A percentile compares a stretch with the other conserved stretches of the same genome.
Conservation (phyloP, 2,797 vertebrate genomes). For the Sebastes steindachneri region DNA sequence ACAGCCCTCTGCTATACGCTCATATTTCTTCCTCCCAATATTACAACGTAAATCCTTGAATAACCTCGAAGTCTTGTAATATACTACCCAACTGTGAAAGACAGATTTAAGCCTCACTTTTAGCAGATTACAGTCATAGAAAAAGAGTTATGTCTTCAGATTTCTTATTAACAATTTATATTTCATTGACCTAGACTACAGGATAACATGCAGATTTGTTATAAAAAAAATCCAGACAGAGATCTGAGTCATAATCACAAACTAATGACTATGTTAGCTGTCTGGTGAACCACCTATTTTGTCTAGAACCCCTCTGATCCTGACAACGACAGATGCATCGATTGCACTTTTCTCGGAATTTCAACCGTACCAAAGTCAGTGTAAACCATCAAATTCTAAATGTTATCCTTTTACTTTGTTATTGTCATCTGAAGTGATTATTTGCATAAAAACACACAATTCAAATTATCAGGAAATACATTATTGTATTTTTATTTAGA, state of each 20-base stretch:
- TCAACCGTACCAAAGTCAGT: accelerated
- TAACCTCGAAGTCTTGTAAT: constrained; percentile 11
- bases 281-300: not conserved
- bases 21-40: constrained; percentile 27
- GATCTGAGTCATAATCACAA: not conserved
- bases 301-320: not conserved
- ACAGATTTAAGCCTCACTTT: not conserved
- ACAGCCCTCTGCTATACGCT: constrained; percentile 10
- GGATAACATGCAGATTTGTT: not conserved
- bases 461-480: no score
- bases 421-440: no score
- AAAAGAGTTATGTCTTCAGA: not conserved
- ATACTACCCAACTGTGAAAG: constrained; percentile 10
- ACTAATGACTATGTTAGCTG: not conserved
- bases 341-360: no score
- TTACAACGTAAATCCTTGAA: constrained; percentile 34
- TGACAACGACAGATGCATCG: no score
- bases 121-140: constrained; percentile 7
- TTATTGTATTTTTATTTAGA: no score
- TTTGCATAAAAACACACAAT: no score
- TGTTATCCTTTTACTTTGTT: accelerated
- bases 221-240: not conserved
- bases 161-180: not conserved
- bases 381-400: no score
- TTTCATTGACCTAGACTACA: not conserved